Percentiles rank a stretch among this genome's conserved stretches.
phyloP scores from a whole-genome alignment of 1,140 invertebrate species.

The Apis mellifera region DNA sequence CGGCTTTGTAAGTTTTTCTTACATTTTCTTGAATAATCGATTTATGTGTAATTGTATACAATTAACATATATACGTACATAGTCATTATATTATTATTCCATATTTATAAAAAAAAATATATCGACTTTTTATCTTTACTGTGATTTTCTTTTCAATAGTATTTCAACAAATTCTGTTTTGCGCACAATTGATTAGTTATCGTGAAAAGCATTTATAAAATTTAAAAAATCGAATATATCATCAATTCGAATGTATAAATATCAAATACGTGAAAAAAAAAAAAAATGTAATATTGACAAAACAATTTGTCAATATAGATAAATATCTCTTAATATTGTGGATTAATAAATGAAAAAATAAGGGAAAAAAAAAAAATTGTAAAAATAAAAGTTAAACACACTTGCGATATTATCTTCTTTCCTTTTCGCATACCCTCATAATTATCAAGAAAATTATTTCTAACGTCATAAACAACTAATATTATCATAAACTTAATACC shows the following conservation, averaged over 20 bases:
- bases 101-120: background rate
- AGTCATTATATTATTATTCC: no score
- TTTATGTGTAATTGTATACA: no score
- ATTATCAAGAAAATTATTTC: slow-evolving; percentile 9
- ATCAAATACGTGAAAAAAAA: no score
- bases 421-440: background rate
- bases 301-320: background rate
- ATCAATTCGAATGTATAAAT: no score
- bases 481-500: background rate
- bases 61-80: no score
- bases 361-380: background rate
- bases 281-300: background rate
- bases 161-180: background rate
- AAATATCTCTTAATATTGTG: no score
- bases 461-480: slow-evolving; percentile 14
- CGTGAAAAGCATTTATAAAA: no score
- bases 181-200: background rate
- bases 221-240: background rate
- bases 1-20: background rate
- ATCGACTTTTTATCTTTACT: background rate
- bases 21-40: no score
- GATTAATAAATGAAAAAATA: background rate
- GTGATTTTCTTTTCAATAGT: background rate
- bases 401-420: background rate
- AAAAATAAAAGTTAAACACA: background rate